phyloP scores from a whole-genome alignment of 2,113 vertebrate genomes.

The Puntigrus tetrazona region DNA sequence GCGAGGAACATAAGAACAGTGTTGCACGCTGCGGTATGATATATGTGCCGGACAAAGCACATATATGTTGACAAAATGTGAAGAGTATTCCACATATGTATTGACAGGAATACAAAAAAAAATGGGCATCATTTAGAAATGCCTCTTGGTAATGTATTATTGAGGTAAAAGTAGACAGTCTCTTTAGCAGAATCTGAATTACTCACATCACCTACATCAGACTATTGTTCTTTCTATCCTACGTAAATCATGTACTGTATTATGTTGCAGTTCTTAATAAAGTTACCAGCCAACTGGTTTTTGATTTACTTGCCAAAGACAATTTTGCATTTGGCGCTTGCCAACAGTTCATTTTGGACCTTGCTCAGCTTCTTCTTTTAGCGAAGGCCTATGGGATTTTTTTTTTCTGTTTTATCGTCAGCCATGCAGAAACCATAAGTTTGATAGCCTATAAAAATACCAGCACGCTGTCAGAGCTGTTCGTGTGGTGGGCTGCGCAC shows the following conservation, averaged over 20 bases:
- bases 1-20: too few species aligned
- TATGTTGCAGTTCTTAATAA: background rate
- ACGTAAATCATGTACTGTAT: background rate
- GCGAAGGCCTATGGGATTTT: background rate
- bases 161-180: background rate
- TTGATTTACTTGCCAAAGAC: background rate
- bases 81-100: too few species aligned
- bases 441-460: background rate
- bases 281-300: background rate
- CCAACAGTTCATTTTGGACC: background rate
- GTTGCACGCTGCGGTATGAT: too few species aligned
- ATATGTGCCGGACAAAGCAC: background rate
- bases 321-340: background rate
- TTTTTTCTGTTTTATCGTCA: background rate
- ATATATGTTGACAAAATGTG: too few species aligned
- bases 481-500: background rate
- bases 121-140: too few species aligned
- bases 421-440: background rate
- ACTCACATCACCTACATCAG: background rate
- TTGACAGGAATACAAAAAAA: too few species aligned
- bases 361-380: background rate
- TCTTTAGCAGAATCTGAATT: background rate
- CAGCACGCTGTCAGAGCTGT: background rate
- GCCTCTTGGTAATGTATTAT: background rate
- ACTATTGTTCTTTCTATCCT: background rate